Conservation (phyloP, 2,888 invertebrate genomes). For the Dyspetes luteomarginatus region DNA sequence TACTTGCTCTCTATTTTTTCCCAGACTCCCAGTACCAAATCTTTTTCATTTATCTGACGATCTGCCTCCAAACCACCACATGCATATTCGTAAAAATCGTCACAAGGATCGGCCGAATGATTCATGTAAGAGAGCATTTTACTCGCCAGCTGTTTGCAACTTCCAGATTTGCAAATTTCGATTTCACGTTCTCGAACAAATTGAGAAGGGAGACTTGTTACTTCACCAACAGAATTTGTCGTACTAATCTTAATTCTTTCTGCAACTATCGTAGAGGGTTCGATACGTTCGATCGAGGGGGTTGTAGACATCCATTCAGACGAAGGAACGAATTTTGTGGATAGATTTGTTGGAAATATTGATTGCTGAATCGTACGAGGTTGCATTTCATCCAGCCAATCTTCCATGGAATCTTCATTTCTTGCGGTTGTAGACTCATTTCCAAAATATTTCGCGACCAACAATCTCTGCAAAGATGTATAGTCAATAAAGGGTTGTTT, state of each 20-base stretch:
- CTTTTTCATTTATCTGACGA: conserved; percentile 66
- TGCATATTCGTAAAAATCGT: conserved; percentile 75
- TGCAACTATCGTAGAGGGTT: background rate
- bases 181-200: background rate
- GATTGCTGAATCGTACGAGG: background rate
- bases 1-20: conserved; percentile 71
- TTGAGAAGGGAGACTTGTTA: background rate
- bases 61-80: conserved; percentile 75
- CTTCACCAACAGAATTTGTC: background rate
- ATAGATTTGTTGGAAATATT: background rate
- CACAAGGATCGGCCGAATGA: conserved; percentile 75
- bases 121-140: conserved; percentile 77
- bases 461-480: conserved; percentile 48
- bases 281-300: background rate
- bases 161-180: conserved; percentile 62
- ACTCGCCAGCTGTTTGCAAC: conserved; percentile 73
- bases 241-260: conserved; percentile 9
- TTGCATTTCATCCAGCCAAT: conserved; percentile 43
- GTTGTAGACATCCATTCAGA: background rate
- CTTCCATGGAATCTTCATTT: background rate
- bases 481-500: background rate
- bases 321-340: background rate
- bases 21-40: conserved; percentile 64
- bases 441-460: conserved; percentile 53
- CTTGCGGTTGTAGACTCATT: conserved; percentile 41